Evolutionary conservation across 1,140 invertebrate genomes (phyloP), one percentile per base, ranked within the genome.

Genomic region (Aphelinus certus): DNA sequence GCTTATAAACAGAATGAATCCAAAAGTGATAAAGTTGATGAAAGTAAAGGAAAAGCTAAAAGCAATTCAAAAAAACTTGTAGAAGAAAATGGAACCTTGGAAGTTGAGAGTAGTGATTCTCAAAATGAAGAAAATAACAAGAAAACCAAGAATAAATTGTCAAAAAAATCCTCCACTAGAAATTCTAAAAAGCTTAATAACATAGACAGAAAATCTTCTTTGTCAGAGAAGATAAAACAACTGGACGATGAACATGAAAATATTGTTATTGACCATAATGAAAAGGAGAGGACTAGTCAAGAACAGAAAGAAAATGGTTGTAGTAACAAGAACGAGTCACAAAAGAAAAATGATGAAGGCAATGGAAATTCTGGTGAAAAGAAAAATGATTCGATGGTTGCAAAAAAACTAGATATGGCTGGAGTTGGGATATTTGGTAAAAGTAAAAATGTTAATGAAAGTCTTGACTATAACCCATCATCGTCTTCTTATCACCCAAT

Each of bases 401-500:
- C 63, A 45, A 51, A 64, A 62, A 53, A 49, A 58, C 3, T 56
- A 7, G 53, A 48, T 45, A 63, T 51, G 3, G 68, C 61, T 68
- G 63, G 42, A 48, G 48, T 10, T 56, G 4, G 5, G 9, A 43
- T 53, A 47, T 51, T 56, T 53, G 53, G 55, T 51, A 72, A 77
- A 61, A 56, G 69, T 46, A 80, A 79, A 68, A 74, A 71, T 61
- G 80, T 79, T 42, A 75, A 77, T 2, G 5, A 51, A 4, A 80
- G 42, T 57, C 68, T 79, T 6, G 87, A 90, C 53, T 98, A 97
- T 84, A 90, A 96, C 88, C 97, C 97, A 1, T 88, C 89, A 5
- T 91, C 92, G 79, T 80, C 88, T 2, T 93, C 93, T 45, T 98
- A 99, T 88, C 91, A 98, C 88, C 96, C 97, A 1, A 91, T 98